A percentile compares a stretch with the other conserved stretches of the same genome.
phyloP scores from a whole-genome alignment of 2,888 invertebrate genomes.

The Crossocerus cetratus region DNA sequence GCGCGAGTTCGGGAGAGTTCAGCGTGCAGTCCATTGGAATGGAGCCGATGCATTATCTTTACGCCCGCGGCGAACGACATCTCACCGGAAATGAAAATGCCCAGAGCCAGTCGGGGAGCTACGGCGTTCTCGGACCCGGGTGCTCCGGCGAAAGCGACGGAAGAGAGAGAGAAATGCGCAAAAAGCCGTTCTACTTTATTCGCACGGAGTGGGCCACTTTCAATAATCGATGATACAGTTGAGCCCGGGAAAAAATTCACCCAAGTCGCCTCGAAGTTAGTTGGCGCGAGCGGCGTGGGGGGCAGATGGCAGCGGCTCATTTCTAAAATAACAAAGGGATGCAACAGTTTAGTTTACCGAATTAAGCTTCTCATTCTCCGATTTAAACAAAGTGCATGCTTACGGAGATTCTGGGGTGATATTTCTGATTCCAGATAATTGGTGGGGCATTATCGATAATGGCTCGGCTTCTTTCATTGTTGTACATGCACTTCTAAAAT shows the following conservation, averaged over 20 bases:
- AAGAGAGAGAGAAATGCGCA: constrained; percentile 14
- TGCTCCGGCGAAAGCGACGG: constrained; percentile 6
- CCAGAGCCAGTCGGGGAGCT: constrained; percentile 5
- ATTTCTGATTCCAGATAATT: too few relatives aligned
- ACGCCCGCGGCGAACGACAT: constrained; percentile 37
- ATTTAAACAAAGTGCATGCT: too few relatives aligned
- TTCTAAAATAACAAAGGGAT: neutral
- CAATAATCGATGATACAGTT: constrained; percentile 45
- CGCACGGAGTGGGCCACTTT: constrained; percentile 29
- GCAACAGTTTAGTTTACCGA: too few relatives aligned
- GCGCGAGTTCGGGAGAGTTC: neutral
- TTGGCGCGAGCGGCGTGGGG: too few relatives aligned
- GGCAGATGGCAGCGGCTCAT: too few relatives aligned
- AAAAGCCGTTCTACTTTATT: constrained; percentile 35
- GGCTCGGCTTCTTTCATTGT: too few relatives aligned
- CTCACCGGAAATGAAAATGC: constrained; percentile 53
- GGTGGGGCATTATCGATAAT: too few relatives aligned
- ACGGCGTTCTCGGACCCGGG: too few relatives aligned
- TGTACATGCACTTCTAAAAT: too few relatives aligned
- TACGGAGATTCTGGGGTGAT: too few relatives aligned
- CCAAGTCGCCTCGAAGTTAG: too few relatives aligned
- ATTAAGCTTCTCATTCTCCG: too few relatives aligned
- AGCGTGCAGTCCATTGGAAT: constrained; percentile 7
- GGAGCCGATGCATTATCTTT: constrained; percentile 51
- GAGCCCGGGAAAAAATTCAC: constrained; percentile 22